Conservation (phyloP, 1,140 invertebrate species). For the Drosophila obscura region DNA sequence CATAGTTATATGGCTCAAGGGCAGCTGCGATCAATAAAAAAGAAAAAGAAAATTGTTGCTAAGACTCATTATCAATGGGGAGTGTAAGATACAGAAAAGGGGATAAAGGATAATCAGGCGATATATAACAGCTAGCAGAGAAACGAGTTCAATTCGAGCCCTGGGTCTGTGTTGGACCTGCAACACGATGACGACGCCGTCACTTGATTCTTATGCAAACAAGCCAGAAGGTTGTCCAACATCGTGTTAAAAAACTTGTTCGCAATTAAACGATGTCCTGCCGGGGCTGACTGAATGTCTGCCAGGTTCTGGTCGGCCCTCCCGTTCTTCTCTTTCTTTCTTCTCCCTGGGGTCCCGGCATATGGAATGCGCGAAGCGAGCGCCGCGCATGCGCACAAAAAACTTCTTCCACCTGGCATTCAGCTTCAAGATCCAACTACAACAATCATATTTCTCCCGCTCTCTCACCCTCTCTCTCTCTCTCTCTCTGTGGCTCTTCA, state of each 20-base stretch:
- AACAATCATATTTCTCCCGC: slow-evolving; percentile 1
- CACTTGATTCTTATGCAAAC: slow-evolving; percentile 76
- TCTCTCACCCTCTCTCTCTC: slow-evolving; percentile 11
- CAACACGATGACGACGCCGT: neutral
- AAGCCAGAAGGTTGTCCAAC: slow-evolving; percentile 72
- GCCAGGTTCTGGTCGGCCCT: slow-evolving; percentile 33
- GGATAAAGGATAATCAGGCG: slow-evolving; percentile 64
- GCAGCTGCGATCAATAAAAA: slow-evolving; percentile 74
- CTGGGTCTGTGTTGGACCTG: slow-evolving; percentile 20
- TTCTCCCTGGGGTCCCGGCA: slow-evolving; percentile 1
- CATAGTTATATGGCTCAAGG: slow-evolving; percentile 49
- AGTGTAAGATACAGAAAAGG: slow-evolving; percentile 9
- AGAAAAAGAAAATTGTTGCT: slow-evolving; percentile 42
- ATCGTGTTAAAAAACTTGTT: slow-evolving; percentile 84
- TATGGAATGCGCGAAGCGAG: slow-evolving; percentile 38
- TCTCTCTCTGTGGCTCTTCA: slow-evolving; percentile 32
- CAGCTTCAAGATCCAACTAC: slow-evolving; percentile 11
- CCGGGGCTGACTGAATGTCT: slow-evolving; percentile 79
- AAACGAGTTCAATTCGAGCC: slow-evolving; percentile 56
- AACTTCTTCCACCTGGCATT: slow-evolving; percentile 77
- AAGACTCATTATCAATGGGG: slow-evolving; percentile 73
- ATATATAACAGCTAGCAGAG: slow-evolving; percentile 24
- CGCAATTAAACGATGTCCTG: slow-evolving; percentile 84
- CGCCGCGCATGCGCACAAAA: slow-evolving; percentile 48
- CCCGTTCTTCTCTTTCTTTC: slow-evolving; percentile 8